Percentiles rank a stretch among this genome's conserved stretches.
Conservation (phyloP, 2,113 vertebrate genomes). For the Benitochromis conjunctus region DNA sequence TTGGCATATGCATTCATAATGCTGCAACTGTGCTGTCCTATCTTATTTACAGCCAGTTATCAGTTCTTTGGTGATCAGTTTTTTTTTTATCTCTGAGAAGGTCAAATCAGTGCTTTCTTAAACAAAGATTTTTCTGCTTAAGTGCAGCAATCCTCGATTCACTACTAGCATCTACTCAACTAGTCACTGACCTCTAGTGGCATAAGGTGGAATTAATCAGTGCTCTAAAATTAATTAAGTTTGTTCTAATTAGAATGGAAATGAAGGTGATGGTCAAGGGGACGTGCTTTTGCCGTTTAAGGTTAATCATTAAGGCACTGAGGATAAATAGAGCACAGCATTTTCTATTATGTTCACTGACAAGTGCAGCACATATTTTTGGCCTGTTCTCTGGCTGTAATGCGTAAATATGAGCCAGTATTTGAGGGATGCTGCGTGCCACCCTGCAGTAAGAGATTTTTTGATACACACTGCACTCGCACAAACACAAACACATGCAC, state of each 20-base stretch:
- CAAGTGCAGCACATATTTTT: background rate
- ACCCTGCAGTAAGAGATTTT: background rate
- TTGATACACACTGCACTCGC: background rate
- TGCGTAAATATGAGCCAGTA: background rate
- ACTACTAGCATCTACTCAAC: constrained; percentile 8
- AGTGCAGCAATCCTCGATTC: background rate
- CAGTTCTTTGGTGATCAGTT: background rate
- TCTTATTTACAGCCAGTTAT: background rate
- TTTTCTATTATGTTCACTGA: background rate
- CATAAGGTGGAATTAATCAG: constrained; percentile 6
- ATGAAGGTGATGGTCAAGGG: constrained; percentile 6
- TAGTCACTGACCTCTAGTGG: constrained; percentile 74
- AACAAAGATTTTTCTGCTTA: constrained; percentile 13
- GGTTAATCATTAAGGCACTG: background rate
- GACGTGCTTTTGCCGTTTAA: constrained; percentile 1
- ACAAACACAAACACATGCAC: background rate
- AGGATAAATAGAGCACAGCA: background rate
- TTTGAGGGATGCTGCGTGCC: background rate
- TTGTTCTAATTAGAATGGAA: constrained; percentile 18
- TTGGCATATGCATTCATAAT: background rate
- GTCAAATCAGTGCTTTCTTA: constrained; percentile 1
- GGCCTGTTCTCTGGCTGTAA: background rate
- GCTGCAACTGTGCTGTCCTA: background rate
- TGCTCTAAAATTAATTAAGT: constrained; percentile 19
- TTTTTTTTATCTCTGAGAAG: constrained; percentile 9